A percentile compares a stretch with the other conserved stretches of the same genome.
These are phyloP conservation scores for Trachythela sp. DNA, from an alignment of 64 coral and sea anemone genomes.

Conservation along the genomic window DNA sequence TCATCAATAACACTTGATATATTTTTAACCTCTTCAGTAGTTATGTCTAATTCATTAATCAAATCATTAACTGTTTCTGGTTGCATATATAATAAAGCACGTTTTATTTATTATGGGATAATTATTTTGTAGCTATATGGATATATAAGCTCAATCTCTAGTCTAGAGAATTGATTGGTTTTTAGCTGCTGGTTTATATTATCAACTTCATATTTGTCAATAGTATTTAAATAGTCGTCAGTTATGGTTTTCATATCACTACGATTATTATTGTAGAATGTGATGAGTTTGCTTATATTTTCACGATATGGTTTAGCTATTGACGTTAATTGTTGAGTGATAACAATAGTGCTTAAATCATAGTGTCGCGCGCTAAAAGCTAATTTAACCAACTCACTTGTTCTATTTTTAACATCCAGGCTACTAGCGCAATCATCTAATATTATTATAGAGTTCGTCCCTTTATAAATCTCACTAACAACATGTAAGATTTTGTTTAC, in stretches of 20 bases:
- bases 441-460: background rate
- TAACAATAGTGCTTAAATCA: background rate
- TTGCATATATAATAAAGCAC: background rate
- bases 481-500: background rate
- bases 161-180: background rate
- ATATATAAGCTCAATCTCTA: background rate
- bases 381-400: background rate
- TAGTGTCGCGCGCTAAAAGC: background rate
- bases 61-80: background rate
- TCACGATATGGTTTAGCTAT: conserved; percentile 3
- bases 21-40: too few relatives aligned
- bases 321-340: background rate
- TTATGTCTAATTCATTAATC: background rate
- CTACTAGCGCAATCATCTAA: background rate
- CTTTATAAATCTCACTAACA: background rate
- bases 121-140: background rate
- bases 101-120: too few relatives aligned
- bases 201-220: background rate
- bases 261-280: background rate
- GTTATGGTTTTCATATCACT: background rate
- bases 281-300: background rate
- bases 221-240: background rate
- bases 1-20: background rate
- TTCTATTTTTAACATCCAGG: background rate
- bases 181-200: background rate